Evolutionary conservation across 2,797 vertebrate genomes (phyloP), one percentile per base, ranked within the genome.

Genomic region (Takifugu rubripes): DNA sequence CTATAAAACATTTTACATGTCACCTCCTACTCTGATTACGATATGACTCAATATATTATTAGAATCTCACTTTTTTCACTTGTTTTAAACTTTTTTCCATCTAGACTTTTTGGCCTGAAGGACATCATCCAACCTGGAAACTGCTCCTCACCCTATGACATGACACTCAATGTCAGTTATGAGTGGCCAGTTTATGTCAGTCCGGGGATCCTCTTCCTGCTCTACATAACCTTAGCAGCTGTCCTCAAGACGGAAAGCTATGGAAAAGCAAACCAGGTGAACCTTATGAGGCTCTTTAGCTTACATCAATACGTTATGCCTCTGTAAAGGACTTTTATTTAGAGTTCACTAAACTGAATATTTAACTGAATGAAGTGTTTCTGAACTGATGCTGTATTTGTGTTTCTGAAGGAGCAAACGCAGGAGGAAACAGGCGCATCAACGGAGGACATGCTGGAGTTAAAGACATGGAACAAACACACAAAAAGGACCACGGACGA

Each of bases 131-230:
- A 59, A 52, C 87, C 89, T 48, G 59, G 58, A 45, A 96, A 95
- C 88, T 96, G 94, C 81, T 93, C 93, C 24, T 86, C 88, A 0
- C 72, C 92, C 25, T 86, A 92, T 0, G 61, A 72, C 1, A 82
- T 98, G 59, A 70, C 66, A 10, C 88, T 98, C 25, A 94, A 98
- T 61, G 67, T 74, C 0, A 21, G 52, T 45, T 88, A 94, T 11
- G 88, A 92, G 25, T 99, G 97, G 97, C 94, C 95, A 0, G 86
- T 94, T 25, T 99, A 96, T 0, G 90, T 92, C 77, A 96, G 94
- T 82, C 96, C 95, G 0, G 95, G 94, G 7, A 75, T 98, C 62
- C 83, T 99, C 29, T 84, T 99, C 3, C 83, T 98, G 15, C 92
- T 99, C 4, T 95, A 93, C 66, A 84, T 95, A 24, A 88, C 90